Conservation (phyloP, 2,113 vertebrate species). For the Osmerus eperlanus region DNA sequence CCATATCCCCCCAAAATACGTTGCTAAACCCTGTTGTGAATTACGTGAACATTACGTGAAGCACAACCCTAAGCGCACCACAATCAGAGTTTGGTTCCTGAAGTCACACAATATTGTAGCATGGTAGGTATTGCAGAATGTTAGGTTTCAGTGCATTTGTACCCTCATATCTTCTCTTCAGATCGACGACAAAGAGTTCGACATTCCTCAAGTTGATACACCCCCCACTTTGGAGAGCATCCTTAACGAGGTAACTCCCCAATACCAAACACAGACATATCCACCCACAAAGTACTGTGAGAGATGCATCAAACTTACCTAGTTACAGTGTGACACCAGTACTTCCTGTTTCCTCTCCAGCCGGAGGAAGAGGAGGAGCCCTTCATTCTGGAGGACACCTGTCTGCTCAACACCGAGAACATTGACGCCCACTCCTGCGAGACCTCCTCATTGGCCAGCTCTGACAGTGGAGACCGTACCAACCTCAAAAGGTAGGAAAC, state of each 20-base stretch:
- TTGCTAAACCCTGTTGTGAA: too few species aligned
- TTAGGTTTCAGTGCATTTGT: neutral
- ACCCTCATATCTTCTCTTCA: conserved; percentile 55
- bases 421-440: conserved; percentile 92
- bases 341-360: conserved; percentile 56
- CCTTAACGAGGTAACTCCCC: conserved; percentile 84
- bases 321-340: neutral
- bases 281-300: too few species aligned
- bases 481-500: conserved; percentile 81
- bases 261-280: neutral
- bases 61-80: too few species aligned
- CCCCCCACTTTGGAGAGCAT: conserved; percentile 98
- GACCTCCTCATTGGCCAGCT: conserved; percentile 95
- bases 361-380: conserved; percentile 93
- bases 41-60: too few species aligned
- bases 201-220: conserved; percentile 98
- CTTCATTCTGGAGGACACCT: conserved; percentile 91
- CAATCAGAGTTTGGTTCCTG: too few species aligned
- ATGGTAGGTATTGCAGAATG: too few species aligned
- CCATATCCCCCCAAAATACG: too few species aligned
- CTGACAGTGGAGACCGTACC: conserved; percentile 92
- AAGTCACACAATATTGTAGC: too few species aligned
- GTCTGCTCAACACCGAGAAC: conserved; percentile 85
- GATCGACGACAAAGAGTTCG: conserved; percentile 98
- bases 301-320: too few species aligned